Evolutionary conservation across 2,888 invertebrate genomes (phyloP), one percentile per base, ranked within the genome.

Genomic region (Chloroclystis v-ata): DNA sequence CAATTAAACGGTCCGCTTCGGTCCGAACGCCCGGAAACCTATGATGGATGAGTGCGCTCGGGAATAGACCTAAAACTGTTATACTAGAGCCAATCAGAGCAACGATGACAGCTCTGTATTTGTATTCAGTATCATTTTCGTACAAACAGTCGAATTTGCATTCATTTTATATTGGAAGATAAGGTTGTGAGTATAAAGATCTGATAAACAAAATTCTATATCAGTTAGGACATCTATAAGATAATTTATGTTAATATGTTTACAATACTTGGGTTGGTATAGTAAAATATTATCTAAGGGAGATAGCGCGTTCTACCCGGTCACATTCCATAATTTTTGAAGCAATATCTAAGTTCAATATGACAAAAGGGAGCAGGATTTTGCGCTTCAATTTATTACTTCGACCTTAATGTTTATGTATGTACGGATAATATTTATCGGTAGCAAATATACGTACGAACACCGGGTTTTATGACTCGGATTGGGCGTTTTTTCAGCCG

Each of bases 361-460:
- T 63, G 66, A 65, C 63, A 65, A 66, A 69, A 59, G 60, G 57
- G 47, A 29, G 37, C 49, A 48, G 58, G 56, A 60, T 56, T 64
- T 65, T 60, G 57, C 60, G 62, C 63, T 63, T 63, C 63, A 65
- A 65, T 65, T 63, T 65, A 68, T 65, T 45, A 45, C 35, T 39
- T 37, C 47, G 57, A 43, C 56, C 56, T 53, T 56, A 48, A 56
- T 54, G 52, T 58, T 51, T 52, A 52, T 49, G 54, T 50, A 55
- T 51, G 50, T 45, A 40, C 41, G 25, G 37, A 47, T 42, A 50
- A 57, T 54, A 57, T 57, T 55, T 55, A 57, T 55, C 49, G 49
- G 47, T 41, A 52, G 51, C 16, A 49, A 52, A 29, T 55, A 51
- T 35, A 48, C 46, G 47, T 50, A 37, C 44, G 38, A n/a, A n/a